Conservation (phyloP, 53 echinoderm and acorn worm species). For the Paelopatides confundens region DNA sequence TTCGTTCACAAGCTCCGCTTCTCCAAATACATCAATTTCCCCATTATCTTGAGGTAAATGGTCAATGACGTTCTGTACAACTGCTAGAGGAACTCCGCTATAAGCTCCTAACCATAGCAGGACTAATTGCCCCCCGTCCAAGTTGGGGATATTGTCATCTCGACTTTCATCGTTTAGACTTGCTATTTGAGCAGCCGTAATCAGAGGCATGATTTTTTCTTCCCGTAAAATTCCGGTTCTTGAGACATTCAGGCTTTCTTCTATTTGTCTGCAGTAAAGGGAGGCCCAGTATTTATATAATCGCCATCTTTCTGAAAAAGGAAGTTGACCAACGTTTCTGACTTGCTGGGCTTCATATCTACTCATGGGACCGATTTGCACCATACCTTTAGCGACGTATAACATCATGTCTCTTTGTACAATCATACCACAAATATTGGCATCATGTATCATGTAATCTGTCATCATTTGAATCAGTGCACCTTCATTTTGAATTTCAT, state of each 20-base stretch:
- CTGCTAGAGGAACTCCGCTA: slow-evolving; percentile 1
- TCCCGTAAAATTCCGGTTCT: neutral
- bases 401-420: neutral
- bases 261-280: neutral
- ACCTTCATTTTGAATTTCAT: neutral
- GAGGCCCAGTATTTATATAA: slow-evolving; percentile 28
- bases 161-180: neutral
- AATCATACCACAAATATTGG: neutral
- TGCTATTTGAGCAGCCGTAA: neutral
- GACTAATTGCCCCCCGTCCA: neutral
- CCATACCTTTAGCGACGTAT: slow-evolving; percentile 1
- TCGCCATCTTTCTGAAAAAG: neutral
- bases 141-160: neutral
- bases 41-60: neutral
- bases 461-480: neutral
- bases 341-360: neutral
- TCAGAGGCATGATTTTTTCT: neutral
- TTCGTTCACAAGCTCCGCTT: slow-evolving; percentile 69
- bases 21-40: slow-evolving; percentile 67
- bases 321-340: neutral
- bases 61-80: neutral
- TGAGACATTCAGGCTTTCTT: neutral
- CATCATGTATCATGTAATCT: neutral
- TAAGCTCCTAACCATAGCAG: slow-evolving; percentile 11
- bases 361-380: neutral